Conservation (phyloP, 2,888 invertebrate species). For the Tortricodes alternella region DNA sequence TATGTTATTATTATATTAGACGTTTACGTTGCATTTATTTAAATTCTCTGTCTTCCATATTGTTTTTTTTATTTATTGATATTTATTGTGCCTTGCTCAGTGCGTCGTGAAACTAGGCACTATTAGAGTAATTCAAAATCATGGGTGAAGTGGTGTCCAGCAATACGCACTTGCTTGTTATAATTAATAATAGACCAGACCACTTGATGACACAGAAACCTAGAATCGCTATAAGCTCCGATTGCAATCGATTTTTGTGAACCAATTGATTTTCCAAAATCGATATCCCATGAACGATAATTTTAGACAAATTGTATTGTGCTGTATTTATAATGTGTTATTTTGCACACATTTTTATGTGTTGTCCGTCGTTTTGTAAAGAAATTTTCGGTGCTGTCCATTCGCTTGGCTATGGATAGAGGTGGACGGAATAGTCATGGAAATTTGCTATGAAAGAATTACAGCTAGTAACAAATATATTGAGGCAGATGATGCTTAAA, state of each 20-base stretch:
- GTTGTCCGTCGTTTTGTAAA: constrained; percentile 40
- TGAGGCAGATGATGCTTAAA: neutral
- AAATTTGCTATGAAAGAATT: neutral
- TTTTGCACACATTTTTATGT: constrained; percentile 38
- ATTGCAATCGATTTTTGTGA: neutral
- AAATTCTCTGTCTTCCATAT: constrained; percentile 5
- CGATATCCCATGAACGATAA: constrained; percentile 15
- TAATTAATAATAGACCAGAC: neutral
- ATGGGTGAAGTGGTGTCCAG: neutral
- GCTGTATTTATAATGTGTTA: constrained; percentile 38
- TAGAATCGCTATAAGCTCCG: neutral
- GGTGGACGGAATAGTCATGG: neutral
- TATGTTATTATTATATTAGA: neutral
- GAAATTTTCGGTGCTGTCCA: constrained; percentile 47
- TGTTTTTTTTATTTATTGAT: neutral
- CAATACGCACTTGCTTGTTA: neutral
- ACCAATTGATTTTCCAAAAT: neutral
- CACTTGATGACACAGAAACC: neutral
- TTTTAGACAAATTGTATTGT: constrained; percentile 43
- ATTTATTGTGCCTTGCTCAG: neutral
- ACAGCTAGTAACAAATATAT: neutral
- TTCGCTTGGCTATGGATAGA: constrained; percentile 16
- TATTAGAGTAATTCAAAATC: neutral
- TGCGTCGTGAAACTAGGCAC: neutral
- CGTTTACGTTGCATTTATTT: constrained; percentile 4